These are phyloP conservation scores for Dallia pectoralis DNA, from an alignment of 2,797 vertebrate genomes.

Conservation along the genomic window DNA sequence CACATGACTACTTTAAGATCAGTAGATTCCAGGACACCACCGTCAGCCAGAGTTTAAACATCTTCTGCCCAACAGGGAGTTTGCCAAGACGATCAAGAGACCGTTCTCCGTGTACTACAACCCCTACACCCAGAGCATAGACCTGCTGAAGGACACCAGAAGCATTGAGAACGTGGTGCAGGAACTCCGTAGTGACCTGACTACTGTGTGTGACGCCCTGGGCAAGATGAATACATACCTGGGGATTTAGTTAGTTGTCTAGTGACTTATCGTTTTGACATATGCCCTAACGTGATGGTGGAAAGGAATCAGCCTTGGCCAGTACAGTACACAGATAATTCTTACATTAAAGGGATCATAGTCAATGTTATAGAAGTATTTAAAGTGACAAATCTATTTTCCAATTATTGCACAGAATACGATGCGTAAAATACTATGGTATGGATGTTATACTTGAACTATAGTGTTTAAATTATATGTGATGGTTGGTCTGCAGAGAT, in stretches of 20 bases:
- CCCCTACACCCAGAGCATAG: conserved; percentile 92
- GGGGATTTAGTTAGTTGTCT: conserved; percentile 78
- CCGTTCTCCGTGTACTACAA: conserved; percentile 97
- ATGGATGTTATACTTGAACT: neutral
- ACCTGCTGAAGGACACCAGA: conserved; percentile 92
- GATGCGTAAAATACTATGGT: neutral
- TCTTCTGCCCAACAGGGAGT: conserved; percentile 77
- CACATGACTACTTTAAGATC: too few species aligned
- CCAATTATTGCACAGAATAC: neutral
- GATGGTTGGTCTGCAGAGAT: neutral
- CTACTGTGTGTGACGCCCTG: conserved; percentile 92
- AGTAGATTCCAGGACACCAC: neutral
- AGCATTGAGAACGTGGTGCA: conserved; percentile 94
- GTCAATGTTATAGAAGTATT: neutral
- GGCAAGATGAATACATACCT: conserved; percentile 97
- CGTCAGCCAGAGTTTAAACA: neutral
- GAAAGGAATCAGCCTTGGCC: neutral
- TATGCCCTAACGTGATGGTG: neutral
- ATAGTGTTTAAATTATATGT: neutral
- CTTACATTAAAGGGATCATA: neutral
- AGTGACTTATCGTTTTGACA: neutral
- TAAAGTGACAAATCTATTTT: neutral
- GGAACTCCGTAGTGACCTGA: conserved; percentile 91
- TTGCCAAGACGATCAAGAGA: conserved; percentile 91
- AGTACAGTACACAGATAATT: neutral